Evolutionary conservation across 2,797 vertebrate genomes (phyloP).

Genomic region (Bucorvus abyssinicus): DNA sequence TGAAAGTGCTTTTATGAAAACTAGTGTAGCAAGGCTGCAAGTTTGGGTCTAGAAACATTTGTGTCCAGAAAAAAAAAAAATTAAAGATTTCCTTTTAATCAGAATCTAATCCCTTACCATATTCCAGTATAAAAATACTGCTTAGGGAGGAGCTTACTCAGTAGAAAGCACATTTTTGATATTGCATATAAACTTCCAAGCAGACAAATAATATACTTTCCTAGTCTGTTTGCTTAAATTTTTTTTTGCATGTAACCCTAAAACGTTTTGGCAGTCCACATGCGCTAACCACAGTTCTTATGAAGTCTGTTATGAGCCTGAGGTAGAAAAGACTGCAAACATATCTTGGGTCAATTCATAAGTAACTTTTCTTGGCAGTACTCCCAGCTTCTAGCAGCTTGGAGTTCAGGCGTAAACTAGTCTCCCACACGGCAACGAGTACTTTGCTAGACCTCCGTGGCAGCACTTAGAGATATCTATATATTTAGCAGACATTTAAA

Average conservation of each 20-base stretch:
- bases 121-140: neutral
- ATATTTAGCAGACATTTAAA: neutral
- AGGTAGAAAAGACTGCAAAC: slow-evolving; percentile 39
- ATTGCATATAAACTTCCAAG: slow-evolving; percentile 21
- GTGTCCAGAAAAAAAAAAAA: neutral
- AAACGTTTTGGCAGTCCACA: slow-evolving; percentile 58
- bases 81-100: neutral
- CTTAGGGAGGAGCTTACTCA: slow-evolving; percentile 29
- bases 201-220: slow-evolving; percentile 57
- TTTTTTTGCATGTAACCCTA: slow-evolving; percentile 47
- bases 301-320: slow-evolving; percentile 70
- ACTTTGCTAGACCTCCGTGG: neutral
- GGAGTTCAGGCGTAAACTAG: neutral
- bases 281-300: slow-evolving; percentile 65
- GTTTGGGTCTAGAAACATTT: neutral
- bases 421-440: neutral
- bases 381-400: slow-evolving; percentile 15
- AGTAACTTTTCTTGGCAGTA: slow-evolving; percentile 44
- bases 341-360: slow-evolving; percentile 30
- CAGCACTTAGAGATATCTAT: neutral
- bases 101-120: neutral
- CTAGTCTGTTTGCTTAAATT: slow-evolving; percentile 46
- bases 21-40: neutral
- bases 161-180: neutral
- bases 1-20: neutral